Percentiles rank a stretch among this genome's conserved stretches.
These are phyloP conservation scores for Toxonevra muliebris DNA, from an alignment of 2,888 invertebrate species.

Conservation along the genomic window DNA sequence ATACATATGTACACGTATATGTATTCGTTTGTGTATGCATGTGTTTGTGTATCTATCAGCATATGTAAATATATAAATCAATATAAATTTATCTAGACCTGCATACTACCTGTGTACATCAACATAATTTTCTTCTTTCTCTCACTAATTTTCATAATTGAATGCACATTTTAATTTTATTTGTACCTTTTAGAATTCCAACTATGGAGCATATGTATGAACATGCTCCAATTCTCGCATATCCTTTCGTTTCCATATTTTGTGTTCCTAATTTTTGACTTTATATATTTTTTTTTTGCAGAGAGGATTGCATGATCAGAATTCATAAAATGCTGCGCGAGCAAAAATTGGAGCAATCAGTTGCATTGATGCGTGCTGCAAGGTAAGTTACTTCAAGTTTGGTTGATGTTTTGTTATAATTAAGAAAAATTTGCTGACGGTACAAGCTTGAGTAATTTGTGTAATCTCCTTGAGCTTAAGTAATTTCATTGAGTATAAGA, in stretches of 20 bases:
- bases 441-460: too few species aligned
- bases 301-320: slow-evolving; percentile 86
- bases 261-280: slow-evolving; percentile 32
- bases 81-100: background rate
- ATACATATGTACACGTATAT: background rate
- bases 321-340: slow-evolving; percentile 81
- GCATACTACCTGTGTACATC: background rate
- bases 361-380: slow-evolving; percentile 83
- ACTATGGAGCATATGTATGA: too few species aligned
- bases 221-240: background rate
- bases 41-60: background rate
- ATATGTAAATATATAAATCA: background rate
- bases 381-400: slow-evolving; percentile 65
- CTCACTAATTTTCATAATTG: slow-evolving; percentile 23
- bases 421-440: too few species aligned
- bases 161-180: slow-evolving; percentile 34
- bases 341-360: slow-evolving; percentile 78
- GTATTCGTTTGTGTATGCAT: background rate
- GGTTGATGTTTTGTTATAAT: background rate
- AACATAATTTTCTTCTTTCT: background rate
- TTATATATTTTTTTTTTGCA: slow-evolving; percentile 65
- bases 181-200: slow-evolving; percentile 10
- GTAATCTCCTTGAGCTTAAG: too few species aligned
- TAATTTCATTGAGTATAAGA: too few species aligned
- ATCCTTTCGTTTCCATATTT: slow-evolving; percentile 22